These are phyloP conservation scores for Rhodophaea formosa DNA, from an alignment of 2,888 invertebrate species.

Conservation along the genomic window DNA sequence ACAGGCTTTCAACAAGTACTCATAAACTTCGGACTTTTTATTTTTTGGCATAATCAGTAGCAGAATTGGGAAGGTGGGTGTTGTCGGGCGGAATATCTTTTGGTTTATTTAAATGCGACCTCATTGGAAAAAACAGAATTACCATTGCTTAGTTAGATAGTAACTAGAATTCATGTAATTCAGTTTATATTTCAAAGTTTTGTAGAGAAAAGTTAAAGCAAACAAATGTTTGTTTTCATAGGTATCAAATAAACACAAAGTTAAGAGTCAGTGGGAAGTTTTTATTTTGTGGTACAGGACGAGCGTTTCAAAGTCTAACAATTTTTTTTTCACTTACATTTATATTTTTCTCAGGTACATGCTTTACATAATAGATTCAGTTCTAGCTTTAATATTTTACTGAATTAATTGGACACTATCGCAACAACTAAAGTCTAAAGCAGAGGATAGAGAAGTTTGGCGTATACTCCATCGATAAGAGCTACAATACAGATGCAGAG, in stretches of 20 bases:
- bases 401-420: no score
- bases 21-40: constrained; percentile 25
- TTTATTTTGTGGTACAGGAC: no score
- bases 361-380: no score
- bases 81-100: constrained; percentile 5
- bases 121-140: background rate
- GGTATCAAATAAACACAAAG: background rate
- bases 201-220: background rate
- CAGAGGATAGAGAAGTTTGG: no score
- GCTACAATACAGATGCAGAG: no score
- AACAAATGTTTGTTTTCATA: constrained; percentile 1
- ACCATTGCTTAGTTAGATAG: background rate
- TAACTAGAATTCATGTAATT: background rate
- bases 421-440: no score
- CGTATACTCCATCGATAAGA: no score
- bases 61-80: constrained; percentile 4
- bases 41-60: constrained; percentile 19
- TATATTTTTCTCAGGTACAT: no score
- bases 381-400: no score
- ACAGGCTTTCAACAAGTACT: constrained; percentile 37
- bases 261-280: background rate
- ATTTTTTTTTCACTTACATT: no score
- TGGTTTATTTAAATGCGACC: background rate
- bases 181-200: background rate
- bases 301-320: no score